Conservation (phyloP, 2,888 invertebrate species). For the Eupithecia insigniata region DNA sequence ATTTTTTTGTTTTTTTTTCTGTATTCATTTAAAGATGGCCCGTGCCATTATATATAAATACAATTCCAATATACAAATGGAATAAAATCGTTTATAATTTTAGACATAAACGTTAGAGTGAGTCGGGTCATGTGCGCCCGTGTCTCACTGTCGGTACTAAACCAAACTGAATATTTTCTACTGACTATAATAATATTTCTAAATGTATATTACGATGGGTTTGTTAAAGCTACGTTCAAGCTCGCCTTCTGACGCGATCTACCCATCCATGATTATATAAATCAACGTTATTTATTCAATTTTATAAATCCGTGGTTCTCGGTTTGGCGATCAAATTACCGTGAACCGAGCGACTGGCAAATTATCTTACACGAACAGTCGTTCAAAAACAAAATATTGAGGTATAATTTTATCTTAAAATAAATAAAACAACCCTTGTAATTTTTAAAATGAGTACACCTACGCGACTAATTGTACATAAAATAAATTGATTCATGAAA, state of each 20-base stretch:
- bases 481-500: constrained; percentile 58
- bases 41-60: constrained; percentile 29
- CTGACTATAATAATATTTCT: constrained; percentile 10
- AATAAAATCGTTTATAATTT: constrained; percentile 27
- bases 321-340: constrained; percentile 38
- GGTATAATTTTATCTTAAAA: constrained; percentile 68
- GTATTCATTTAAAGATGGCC: constrained; percentile 12
- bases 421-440: constrained; percentile 64
- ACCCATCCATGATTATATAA: constrained; percentile 2
- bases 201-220: constrained; percentile 64
- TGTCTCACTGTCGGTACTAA: not conserved
- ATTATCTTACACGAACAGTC: constrained; percentile 66
- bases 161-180: constrained; percentile 3
- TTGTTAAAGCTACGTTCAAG: constrained; percentile 70
- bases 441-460: constrained; percentile 60
- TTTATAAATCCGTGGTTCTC: constrained; percentile 36
- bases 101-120: constrained; percentile 11
- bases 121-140: not conserved
- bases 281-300: constrained; percentile 3
- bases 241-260: constrained; percentile 20
- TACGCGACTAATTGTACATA: constrained; percentile 67
- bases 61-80: constrained; percentile 31
- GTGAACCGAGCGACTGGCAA: constrained; percentile 54
- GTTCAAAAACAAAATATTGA: constrained; percentile 60
- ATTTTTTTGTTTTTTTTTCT: constrained; percentile 29